Evolutionary conservation across 2,888 invertebrate genomes (phyloP), one percentile per base, ranked within the genome.

Genomic region (Julus scandinavius): DNA sequence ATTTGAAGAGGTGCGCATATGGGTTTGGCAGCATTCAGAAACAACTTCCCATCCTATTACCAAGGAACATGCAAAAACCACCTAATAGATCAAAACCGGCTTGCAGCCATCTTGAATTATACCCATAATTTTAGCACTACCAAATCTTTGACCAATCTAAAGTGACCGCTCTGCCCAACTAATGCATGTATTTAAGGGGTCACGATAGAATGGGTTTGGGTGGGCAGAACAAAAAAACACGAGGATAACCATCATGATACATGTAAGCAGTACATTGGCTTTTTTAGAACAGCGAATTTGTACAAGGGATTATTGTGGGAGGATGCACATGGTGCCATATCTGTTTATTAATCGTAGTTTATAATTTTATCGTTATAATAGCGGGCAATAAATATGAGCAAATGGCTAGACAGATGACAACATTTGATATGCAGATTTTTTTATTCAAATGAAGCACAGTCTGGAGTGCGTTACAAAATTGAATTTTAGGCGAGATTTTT

Each of bases 351-450:
- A 80, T 15, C 29, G 9, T 80, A 9, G 80, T 29, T 38, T 80
- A 38, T 80, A 29, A 2, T 80, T 29, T 38, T 38, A 38, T 38
- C 80, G 29, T 29, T 11, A 38, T 80, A 38, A 38, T 11, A 7
- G 38, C 11, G 3, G 29, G 38, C 54, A 11, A 17, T 54, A 54
- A 15, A 54, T 54, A 54, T 54, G 54, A 54, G 54, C 54, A 54
- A 54, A 54, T 54, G 54, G 54, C 80, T 80, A 80, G 80, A 80
- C 80, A 80, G 80, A 80, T 72, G 29, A 38, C 80, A 80, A 38
- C 80, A 29, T 80, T 80, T 38, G 80, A 80, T 80, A 80, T 45
- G 54, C 29, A 80, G 29, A 38, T 80, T 29, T 80, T 80, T 38
- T 13, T 13, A 13, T 38, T 80, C 38, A 80, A 38, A 80, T 80